Conservation (phyloP, 2,113 vertebrate genomes). For the Podocnemis expansa region DNA sequence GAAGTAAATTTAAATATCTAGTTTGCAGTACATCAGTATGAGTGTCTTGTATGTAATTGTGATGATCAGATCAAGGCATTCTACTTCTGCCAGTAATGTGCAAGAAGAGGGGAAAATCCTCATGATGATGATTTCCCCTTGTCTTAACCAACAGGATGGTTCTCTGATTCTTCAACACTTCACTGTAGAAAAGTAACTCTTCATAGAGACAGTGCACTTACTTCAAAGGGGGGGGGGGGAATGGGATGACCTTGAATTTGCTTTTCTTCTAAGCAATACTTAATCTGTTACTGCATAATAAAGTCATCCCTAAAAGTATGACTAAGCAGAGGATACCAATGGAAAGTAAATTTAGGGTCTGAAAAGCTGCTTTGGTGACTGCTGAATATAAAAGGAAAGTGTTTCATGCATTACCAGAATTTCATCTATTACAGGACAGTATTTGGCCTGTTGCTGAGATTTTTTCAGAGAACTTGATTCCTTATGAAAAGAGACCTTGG, state of each 20-base stretch:
- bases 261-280: background rate
- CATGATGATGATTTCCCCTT: background rate
- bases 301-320: background rate
- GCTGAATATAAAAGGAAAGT: background rate
- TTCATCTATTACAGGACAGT: background rate
- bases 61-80: background rate
- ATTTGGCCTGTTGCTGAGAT: background rate
- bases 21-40: background rate
- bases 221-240: background rate
- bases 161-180: background rate
- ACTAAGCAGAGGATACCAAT: background rate
- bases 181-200: background rate
- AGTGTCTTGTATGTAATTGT: background rate
- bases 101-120: background rate
- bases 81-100: background rate
- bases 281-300: background rate
- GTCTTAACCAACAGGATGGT: background rate
- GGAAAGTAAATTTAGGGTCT: background rate
- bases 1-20: background rate
- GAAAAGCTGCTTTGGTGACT: background rate
- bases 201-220: background rate
- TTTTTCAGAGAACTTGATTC: background rate
- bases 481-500: background rate
- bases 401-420: background rate
- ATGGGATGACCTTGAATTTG: background rate